phyloP scores from a whole-genome alignment of 2,113 vertebrate species.

The Oreochromis spilurus region DNA sequence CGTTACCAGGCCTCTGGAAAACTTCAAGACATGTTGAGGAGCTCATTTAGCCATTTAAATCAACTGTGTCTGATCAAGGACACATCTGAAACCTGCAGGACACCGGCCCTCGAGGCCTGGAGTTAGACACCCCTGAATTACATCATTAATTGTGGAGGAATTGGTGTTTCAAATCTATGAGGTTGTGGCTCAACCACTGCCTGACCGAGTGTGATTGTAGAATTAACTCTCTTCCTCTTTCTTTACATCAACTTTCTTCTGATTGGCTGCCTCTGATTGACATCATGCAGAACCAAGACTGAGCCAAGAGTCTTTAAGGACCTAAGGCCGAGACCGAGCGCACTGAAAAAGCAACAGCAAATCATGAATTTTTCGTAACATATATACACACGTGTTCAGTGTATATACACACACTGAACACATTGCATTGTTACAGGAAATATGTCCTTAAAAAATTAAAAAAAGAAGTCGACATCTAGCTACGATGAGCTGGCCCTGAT shows the following conservation, averaged over 20 bases:
- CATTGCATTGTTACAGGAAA: background rate
- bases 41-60: background rate
- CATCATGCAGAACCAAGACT: background rate
- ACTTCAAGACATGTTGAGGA: background rate
- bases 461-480: background rate
- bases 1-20: background rate
- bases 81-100: background rate
- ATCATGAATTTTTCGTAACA: background rate
- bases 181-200: background rate
- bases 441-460: accelerated
- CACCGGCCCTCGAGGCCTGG: background rate
- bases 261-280: background rate
- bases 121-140: background rate
- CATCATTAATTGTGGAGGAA: background rate
- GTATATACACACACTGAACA: background rate
- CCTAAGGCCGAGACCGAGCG: background rate
- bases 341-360: background rate
- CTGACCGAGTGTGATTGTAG: background rate
- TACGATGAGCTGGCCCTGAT: background rate
- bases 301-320: background rate
- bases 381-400: background rate
- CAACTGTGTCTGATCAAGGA: background rate
- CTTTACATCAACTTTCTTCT: background rate
- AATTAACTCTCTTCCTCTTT: background rate
- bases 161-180: background rate